Conservation (phyloP, 2,113 vertebrate species). For the Burhinus oedicnemus region DNA sequence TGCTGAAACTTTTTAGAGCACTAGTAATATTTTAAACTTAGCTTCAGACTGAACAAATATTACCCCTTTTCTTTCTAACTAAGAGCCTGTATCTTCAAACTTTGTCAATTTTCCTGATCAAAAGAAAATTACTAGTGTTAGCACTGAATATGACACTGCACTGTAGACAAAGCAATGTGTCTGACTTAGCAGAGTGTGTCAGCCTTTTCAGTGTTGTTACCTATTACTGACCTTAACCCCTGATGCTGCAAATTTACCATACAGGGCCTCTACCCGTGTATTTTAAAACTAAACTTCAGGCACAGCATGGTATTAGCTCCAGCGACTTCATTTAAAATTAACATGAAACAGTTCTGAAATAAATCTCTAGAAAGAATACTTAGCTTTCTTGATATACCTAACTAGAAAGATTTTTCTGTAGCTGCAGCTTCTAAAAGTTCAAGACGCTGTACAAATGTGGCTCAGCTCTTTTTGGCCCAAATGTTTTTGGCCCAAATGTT, state of each 20-base stretch:
- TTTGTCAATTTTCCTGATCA: not conserved
- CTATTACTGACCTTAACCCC: not conserved
- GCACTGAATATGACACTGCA: not conserved
- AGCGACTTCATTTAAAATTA: not conserved
- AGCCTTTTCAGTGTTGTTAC: not conserved
- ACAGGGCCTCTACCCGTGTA: not conserved
- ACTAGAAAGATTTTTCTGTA: not conserved
- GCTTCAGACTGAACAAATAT: not conserved
- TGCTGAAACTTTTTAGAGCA: not conserved
- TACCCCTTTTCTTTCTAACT: not conserved
- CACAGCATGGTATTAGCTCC: not conserved
- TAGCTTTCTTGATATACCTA: not conserved
- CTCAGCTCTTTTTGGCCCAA: not conserved
- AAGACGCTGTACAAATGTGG: not conserved
- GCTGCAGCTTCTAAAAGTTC: not conserved
- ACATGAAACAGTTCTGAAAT: not conserved
- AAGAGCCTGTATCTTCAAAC: not conserved
- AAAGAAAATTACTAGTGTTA: not conserved
- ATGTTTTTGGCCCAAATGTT: not conserved
- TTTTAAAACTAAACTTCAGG: not conserved
- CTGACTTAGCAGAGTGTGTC: not conserved
- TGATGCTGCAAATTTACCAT: not conserved
- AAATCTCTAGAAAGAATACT: not conserved
- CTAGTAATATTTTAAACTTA: not conserved
- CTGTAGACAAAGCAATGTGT: not conserved